Evolutionary conservation across 2,797 vertebrate species (phyloP).

Genomic region (Crocodylus rhombifer): DNA sequence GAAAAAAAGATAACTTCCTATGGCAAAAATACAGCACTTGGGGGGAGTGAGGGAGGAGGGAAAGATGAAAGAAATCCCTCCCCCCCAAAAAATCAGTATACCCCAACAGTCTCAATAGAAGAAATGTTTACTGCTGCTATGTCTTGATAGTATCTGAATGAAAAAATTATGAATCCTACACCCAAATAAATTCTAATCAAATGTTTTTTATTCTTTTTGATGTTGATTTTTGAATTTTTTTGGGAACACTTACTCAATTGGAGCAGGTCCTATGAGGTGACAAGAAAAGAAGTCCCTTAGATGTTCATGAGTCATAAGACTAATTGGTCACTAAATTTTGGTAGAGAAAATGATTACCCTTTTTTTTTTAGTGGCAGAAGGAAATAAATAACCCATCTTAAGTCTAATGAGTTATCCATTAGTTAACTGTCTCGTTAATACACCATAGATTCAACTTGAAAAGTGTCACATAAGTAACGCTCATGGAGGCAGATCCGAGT

Average conservation of each 20-base stretch:
- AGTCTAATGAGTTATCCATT: neutral
- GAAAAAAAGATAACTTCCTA: neutral
- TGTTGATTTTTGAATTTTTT: neutral
- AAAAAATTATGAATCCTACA: slow-evolving; percentile 2
- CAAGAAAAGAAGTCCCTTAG: neutral
- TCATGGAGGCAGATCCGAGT: neutral
- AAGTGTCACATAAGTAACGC: too few relatives aligned
- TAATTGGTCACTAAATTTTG: neutral
- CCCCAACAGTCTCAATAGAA: slow-evolving; percentile 6
- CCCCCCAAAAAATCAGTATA: neutral
- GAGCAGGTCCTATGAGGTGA: neutral
- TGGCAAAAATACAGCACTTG: neutral
- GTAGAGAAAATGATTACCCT: neutral
- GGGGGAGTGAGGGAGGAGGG: neutral
- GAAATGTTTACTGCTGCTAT: neutral
- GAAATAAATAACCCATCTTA: neutral
- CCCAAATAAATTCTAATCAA: slow-evolving; percentile 3
- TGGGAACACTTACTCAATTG: neutral
- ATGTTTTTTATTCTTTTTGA: neutral
- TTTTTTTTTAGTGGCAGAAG: neutral
- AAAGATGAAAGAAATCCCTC: neutral
- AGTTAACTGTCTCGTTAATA: neutral
- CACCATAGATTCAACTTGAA: neutral
- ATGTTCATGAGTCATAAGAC: neutral
- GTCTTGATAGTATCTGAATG: neutral